phyloP scores from a whole-genome alignment of 2,888 invertebrate species.

The Philopedon plagiatum region DNA sequence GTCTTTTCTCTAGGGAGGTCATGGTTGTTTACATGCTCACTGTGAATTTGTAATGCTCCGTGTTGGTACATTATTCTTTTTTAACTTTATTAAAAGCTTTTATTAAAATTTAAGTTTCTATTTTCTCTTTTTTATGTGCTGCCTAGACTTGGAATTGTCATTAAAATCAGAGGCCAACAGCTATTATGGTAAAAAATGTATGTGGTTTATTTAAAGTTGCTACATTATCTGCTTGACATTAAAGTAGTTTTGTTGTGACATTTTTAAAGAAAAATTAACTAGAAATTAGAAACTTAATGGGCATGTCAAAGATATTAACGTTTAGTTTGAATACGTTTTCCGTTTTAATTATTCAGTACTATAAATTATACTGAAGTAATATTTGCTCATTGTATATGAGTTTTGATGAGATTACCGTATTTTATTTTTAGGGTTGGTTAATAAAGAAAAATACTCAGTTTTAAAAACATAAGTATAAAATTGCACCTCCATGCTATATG shows the following conservation, averaged over 20 bases:
- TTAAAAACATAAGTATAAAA: not conserved
- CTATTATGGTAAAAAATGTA: slow-evolving; percentile 42
- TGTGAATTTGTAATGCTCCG: no score
- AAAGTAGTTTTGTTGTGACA: slow-evolving; percentile 1
- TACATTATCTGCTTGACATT: not conserved
- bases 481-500: no score
- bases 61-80: no score
- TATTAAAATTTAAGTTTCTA: slow-evolving; percentile 13
- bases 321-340: slow-evolving; percentile 40
- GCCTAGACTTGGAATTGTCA: slow-evolving; percentile 48
- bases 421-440: no score
- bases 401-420: no score
- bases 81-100: not conserved
- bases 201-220: slow-evolving; percentile 19
- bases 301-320: not conserved
- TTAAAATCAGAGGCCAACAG: slow-evolving; percentile 47
- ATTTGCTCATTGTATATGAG: no score
- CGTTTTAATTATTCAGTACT: not conserved
- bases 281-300: not conserved
- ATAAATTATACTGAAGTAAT: not conserved
- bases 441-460: no score
- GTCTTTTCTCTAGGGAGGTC: no score
- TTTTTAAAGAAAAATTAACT: not conserved
- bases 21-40: no score
- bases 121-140: slow-evolving; percentile 44